Base-by-base conservation (phyloP, 2,797 vertebrate species). In the Champsocephalus gunnari region DNA sequence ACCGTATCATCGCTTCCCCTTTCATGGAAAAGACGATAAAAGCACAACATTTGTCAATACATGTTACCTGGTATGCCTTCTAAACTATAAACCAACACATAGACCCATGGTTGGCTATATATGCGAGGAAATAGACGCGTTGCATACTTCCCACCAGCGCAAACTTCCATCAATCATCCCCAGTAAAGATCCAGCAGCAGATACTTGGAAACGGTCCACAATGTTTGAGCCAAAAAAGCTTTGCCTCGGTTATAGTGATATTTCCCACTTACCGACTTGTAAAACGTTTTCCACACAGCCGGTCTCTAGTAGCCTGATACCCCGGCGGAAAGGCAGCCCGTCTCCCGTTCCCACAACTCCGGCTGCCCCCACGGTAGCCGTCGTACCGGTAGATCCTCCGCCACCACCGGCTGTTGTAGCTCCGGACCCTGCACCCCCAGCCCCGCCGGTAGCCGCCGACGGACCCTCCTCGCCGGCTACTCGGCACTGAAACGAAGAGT, bases 251-350 rank as follows among this genome's bases (percentile, higher is more conserved):
- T 55, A 61, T 1, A 54, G 0, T 44, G 2, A 60, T 63, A 71
- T 53, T n/a, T 58, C 54, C 72, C 79, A 98, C 98, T 97, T 94
- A 99, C 98, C 98, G 92, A 99, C 97, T 99, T 99, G 98, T 91
- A 98, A 96, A 80, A 98, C 97, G 93, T 97, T 99, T 88, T 99
- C 97, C 95, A 99, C 98, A 79, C 97, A 97, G 88, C 97, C 97
- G 77, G 96, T 98, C 93, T 99, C 97, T 79, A 99, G 96, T 83
- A 99, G 96, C 86, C 96, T 94, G 91, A 98, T 98, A 58, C 98
- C 98, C 78, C 97, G 95, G 83, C 97, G 97, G 89, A 98, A 98
- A 80, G 97, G 97, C 68, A 98, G 96, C 74, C 96, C 96, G 83
- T 97, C 97, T 71, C 93, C 95, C 75, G 93, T 95, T 77, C 92